Percentiles rank a stretch among this genome's conserved stretches.
These are phyloP conservation scores for Onychomys torridus DNA, from an alignment of 2,797 vertebrate genomes.

Conservation along the genomic window DNA sequence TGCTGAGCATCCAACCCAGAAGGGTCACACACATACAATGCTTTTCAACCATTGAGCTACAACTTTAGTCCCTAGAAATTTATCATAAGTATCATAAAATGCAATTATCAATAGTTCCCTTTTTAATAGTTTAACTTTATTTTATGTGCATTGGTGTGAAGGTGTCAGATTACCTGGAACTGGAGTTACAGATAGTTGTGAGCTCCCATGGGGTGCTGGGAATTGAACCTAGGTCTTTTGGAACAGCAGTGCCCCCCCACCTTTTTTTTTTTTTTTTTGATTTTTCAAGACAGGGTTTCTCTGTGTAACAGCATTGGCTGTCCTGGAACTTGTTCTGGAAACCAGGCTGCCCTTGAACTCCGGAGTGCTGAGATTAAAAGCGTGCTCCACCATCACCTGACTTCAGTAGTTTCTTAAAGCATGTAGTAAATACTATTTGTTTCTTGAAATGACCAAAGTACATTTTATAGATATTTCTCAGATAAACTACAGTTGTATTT, in stretches of 20 bases:
- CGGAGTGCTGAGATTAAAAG: too few relatives aligned
- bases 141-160: not conserved
- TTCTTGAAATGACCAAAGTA: conserved; percentile 48
- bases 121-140: not conserved
- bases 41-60: not conserved
- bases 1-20: not conserved
- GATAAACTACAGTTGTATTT: conserved; percentile 6
- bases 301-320: too few relatives aligned
- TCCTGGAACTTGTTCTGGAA: too few relatives aligned
- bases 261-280: too few relatives aligned
- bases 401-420: conserved; percentile 36
- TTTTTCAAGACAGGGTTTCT: too few relatives aligned
- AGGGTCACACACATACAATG: not conserved
- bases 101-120: conserved; percentile 18
- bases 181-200: not conserved
- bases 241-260: too few relatives aligned
- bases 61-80: not conserved
- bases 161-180: not conserved
- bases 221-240: too few relatives aligned
- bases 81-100: conserved; percentile 29
- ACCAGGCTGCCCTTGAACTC: too few relatives aligned
- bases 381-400: too few relatives aligned
- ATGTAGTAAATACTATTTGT: conserved; percentile 20
- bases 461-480: conserved; percentile 55
- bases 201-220: too few relatives aligned